Conservation (phyloP, 2,113 vertebrate genomes). For the Suricata suricatta region DNA sequence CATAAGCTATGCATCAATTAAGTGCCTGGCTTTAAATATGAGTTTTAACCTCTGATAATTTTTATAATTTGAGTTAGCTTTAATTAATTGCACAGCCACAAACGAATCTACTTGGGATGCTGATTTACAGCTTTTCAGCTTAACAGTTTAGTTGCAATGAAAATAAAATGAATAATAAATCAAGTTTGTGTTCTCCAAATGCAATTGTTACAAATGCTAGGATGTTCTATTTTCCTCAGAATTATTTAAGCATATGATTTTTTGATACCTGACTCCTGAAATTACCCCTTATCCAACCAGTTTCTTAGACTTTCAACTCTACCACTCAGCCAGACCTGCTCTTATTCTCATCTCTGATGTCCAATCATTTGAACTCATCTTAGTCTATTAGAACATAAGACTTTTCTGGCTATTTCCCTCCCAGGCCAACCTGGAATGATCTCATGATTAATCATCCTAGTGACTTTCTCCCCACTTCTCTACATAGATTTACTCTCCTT, state of each 20-base stretch:
- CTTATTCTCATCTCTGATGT: not conserved
- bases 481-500: not conserved
- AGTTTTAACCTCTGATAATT: slow-evolving; percentile 22
- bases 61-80: slow-evolving; percentile 4
- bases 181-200: not conserved
- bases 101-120: not conserved
- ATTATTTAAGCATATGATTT: not conserved
- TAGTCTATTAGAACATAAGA: not conserved
- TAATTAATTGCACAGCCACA: slow-evolving; percentile 19
- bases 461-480: not conserved
- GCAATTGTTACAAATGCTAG: not conserved
- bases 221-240: not conserved
- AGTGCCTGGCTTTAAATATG: not conserved
- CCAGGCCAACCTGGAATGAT: not conserved
- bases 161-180: slow-evolving; percentile 42
- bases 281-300: not conserved
- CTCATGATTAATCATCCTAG: not conserved
- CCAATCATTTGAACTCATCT: not conserved
- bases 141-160: not conserved
- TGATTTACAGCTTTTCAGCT: not conserved
- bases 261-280: not conserved
- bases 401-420: not conserved
- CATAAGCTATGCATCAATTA: not conserved
- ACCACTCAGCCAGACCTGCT: not conserved
- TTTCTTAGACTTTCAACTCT: not conserved